Evolutionary conservation across 2,113 vertebrate genomes (phyloP).

Genomic region (Halichoerus grypus): DNA sequence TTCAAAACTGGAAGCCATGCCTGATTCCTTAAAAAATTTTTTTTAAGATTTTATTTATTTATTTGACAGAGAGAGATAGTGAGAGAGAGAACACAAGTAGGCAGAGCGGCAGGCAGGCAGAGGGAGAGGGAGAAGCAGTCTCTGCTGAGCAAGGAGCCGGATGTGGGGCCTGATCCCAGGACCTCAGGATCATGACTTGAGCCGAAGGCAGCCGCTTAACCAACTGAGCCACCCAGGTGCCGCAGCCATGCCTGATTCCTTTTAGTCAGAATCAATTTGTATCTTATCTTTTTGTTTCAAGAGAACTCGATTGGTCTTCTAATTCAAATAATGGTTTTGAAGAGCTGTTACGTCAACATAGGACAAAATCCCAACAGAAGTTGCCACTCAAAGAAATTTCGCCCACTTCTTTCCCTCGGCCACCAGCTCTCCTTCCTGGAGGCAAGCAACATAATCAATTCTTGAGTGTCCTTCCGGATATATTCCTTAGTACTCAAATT

Average conservation of each 20-base stretch:
- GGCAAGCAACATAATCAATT: neutral
- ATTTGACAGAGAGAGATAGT: too few relatives aligned
- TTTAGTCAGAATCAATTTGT: neutral
- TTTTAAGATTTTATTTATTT: too few relatives aligned
- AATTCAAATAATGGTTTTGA: neutral
- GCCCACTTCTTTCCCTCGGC: neutral
- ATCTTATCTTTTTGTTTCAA: neutral
- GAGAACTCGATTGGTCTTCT: neutral
- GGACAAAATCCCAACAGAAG: neutral
- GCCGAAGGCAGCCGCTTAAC: too few relatives aligned
- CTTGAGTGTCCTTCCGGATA: neutral
- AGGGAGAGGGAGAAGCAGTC: too few relatives aligned
- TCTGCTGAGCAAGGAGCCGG: too few relatives aligned
- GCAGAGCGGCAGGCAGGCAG: too few relatives aligned
- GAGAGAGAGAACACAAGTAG: too few relatives aligned
- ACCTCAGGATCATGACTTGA: too few relatives aligned
- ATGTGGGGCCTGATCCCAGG: too few relatives aligned
- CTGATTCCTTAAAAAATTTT: neutral
- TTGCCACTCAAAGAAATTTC: neutral
- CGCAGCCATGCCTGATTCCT: neutral
- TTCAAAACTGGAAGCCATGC: neutral
- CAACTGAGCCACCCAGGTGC: too few relatives aligned
- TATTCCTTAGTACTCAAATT: neutral
- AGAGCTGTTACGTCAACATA: neutral
- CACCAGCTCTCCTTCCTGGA: neutral